phyloP scores from a whole-genome alignment of 2,888 invertebrate genomes.

The Rhopalosiphum nymphaeae region DNA sequence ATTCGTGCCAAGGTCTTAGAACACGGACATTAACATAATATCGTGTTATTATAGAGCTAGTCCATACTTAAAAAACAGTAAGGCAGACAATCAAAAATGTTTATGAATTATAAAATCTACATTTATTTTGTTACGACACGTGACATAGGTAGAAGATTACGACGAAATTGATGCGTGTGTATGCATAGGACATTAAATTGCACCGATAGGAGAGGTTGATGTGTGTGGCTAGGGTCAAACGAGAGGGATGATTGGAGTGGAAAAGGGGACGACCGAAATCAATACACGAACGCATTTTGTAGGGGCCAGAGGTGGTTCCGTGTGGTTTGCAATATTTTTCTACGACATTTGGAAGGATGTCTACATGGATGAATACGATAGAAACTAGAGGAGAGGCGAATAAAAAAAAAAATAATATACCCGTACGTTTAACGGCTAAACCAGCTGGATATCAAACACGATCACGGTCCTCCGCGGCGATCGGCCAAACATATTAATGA shows the following conservation, averaged over 20 bases:
- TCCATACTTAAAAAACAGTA: not conserved
- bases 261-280: conserved; percentile 54
- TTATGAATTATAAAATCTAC: not conserved
- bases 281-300: conserved; percentile 53
- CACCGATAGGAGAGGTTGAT: not conserved
- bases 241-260: conserved; percentile 21
- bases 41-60: too few relatives aligned
- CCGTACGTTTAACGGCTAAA: not conserved
- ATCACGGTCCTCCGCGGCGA: not conserved
- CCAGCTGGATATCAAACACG: not conserved
- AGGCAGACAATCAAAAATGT: not conserved
- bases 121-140: not conserved
- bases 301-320: conserved; percentile 3
- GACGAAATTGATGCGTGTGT: not conserved
- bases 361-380: not conserved
- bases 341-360: not conserved
- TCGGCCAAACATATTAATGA: not conserved
- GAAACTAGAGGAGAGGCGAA: not conserved
- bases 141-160: not conserved
- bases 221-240: conserved; percentile 27
- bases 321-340: conserved; percentile 39
- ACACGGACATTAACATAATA: not conserved
- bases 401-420: not conserved
- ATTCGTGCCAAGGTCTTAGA: not conserved
- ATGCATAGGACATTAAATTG: conserved; percentile 2